A percentile compares a stretch with the other conserved stretches of the same genome.
Evolutionary conservation across 2,888 invertebrate species (phyloP).

Genomic region (Mellilla xanthometata): DNA sequence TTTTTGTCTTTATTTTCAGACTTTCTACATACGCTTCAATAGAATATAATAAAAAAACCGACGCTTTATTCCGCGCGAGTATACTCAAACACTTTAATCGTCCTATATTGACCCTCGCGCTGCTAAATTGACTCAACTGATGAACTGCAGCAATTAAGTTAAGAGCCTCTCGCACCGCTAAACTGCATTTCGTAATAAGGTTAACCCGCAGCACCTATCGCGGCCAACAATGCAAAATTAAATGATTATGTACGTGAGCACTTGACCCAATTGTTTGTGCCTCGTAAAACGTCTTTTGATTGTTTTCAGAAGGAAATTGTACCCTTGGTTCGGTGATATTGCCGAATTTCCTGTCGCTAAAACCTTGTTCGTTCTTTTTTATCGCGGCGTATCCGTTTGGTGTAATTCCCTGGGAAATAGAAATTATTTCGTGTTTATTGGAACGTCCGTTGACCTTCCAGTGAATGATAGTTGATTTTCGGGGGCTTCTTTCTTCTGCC

Average conservation of each 20-base stretch:
- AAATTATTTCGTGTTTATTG: slow-evolving; percentile 32
- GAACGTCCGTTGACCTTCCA: not conserved
- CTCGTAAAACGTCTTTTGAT: slow-evolving; percentile 27
- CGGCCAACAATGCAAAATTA: slow-evolving; percentile 19
- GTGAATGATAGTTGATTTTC: slow-evolving; percentile 21
- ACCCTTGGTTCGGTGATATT: slow-evolving; percentile 37
- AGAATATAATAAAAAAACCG: too few relatives aligned
- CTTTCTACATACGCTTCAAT: too few relatives aligned
- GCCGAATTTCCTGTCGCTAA: slow-evolving; percentile 30
- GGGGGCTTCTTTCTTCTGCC: slow-evolving; percentile 6
- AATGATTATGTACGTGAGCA: slow-evolving; percentile 26
- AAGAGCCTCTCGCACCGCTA: not conserved
- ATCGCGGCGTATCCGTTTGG: slow-evolving; percentile 37
- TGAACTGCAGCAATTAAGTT: slow-evolving; percentile 3
- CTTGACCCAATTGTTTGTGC: slow-evolving; percentile 35
- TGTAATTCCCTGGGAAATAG: slow-evolving; percentile 37
- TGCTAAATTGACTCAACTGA: not conserved
- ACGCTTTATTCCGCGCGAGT: too few relatives aligned
- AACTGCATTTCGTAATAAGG: slow-evolving; percentile 12
- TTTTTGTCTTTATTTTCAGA: too few relatives aligned
- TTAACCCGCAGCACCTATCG: slow-evolving; percentile 2
- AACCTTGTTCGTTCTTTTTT: slow-evolving; percentile 32
- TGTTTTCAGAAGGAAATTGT: slow-evolving; percentile 41
- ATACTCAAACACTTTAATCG: too few relatives aligned
- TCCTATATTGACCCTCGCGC: too few relatives aligned